Evolutionary conservation across 2,888 invertebrate species (phyloP), one percentile per base, ranked within the genome.

Genomic region (Acrobasis consociella): DNA sequence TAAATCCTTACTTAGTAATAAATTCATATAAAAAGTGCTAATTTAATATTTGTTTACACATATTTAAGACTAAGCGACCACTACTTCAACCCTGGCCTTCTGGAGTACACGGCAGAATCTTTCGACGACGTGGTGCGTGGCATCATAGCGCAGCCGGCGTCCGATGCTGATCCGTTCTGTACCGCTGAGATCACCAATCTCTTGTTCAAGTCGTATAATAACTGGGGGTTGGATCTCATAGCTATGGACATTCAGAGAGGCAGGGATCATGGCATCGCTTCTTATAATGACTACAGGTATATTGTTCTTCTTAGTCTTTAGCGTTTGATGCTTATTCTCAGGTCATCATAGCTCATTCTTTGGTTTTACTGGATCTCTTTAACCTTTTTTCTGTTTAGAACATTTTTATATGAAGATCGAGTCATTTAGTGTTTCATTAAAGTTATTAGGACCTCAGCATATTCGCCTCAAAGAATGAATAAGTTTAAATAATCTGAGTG

Each of bases 231-330:
- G 78, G 95, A 95, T 73, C 83, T 95, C 37, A 89, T 94, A 55
- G 93, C 95, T 2, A 93, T 95, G 77, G 95, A 95, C 69, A 93
- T 95, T 64, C 95, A 95, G 75, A 83, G 95, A 55, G 94, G 94
- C 37, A 82, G 95, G 66, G 95, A 95, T 70, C 95, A 95, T 74
- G 95, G 95, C 3, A 79, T 95, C 42, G 94, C 93, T 0, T 93
- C 94, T 2, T 95, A 95, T 79, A 95, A 95, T 73, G 93, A 93
- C 58, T 96, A 94, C 81, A 93, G 96, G 81, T 90, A 70, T 39
- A 38, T 62, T 31, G 8, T 31, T 31, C 31, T 31, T 31, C 31
- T 8, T 31, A 5, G 31, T 31, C 31, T 31, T 2, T 8, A 31
- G 31, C 31, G 31, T 31, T 31, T 22, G 22, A 22, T 22, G 22